These are phyloP conservation scores for Ibidorhyncha struthersii DNA, from an alignment of 2,113 vertebrate genomes.

Conservation along the genomic window DNA sequence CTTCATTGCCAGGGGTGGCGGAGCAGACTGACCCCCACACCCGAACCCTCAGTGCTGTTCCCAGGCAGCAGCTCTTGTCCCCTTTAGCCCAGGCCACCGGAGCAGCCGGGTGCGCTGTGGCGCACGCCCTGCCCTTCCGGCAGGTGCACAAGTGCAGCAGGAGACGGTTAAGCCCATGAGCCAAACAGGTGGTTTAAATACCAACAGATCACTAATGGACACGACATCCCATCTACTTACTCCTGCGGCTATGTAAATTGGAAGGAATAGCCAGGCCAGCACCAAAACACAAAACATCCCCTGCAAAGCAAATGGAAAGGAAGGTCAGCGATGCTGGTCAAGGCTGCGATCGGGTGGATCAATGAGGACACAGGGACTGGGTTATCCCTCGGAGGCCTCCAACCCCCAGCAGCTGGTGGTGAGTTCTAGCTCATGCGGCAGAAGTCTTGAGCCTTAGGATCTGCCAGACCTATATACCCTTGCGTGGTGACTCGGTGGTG, in stretches of 20 bases:
- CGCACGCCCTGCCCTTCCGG: neutral
- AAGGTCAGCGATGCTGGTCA: neutral
- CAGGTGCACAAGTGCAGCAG: neutral
- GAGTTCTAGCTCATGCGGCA: neutral
- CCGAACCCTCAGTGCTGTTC: accelerated
- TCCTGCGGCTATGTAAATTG: conserved; percentile 92
- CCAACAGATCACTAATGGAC: neutral
- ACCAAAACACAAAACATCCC: conserved; percentile 90
- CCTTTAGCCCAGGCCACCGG: too few species aligned
- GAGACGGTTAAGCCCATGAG: neutral
- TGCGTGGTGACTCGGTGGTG: accelerated
- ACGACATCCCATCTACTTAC: conserved; percentile 67
- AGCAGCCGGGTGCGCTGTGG: neutral
- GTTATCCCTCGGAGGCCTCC: neutral
- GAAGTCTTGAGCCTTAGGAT: neutral
- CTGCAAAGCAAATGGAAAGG: conserved; percentile 59
- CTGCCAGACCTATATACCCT: neutral
- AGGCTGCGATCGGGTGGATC: accelerated
- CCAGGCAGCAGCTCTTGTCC: neutral
- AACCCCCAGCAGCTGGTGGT: neutral
- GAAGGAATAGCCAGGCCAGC: conserved; percentile 94
- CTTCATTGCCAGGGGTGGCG: neutral
- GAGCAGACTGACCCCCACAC: neutral
- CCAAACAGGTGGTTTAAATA: neutral
- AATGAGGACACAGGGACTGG: neutral